A percentile compares a stretch with the other conserved stretches of the same genome.
phyloP scores from a whole-genome alignment of 1,140 invertebrate species.

The Drosophila subpulchrella region DNA sequence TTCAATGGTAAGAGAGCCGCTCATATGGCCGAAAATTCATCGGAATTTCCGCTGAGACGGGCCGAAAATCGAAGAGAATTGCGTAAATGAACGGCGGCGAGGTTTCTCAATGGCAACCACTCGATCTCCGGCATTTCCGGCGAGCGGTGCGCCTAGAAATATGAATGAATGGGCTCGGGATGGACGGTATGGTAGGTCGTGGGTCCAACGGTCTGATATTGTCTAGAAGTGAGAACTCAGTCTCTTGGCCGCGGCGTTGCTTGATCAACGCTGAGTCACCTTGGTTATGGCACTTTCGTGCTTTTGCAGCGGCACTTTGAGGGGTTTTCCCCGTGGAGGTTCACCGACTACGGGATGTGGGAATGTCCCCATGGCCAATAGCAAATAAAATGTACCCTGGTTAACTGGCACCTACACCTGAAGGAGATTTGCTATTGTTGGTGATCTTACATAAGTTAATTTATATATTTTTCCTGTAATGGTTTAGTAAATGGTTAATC shows the following conservation, averaged over 20 bases:
- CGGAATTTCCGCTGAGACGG: conserved; percentile 41
- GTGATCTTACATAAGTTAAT: not conserved
- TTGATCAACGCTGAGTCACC: conserved; percentile 45
- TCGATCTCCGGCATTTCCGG: conserved; percentile 47
- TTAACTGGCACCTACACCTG: too few species aligned
- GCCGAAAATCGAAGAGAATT: not conserved
- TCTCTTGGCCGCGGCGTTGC: conserved; percentile 27
- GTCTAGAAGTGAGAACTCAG: conserved; percentile 13
- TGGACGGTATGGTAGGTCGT: not conserved
- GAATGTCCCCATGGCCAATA: conserved; percentile 26
- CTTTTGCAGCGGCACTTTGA: conserved; percentile 36
- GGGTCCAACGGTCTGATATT: conserved; percentile 6
- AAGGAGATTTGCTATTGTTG: not conserved
- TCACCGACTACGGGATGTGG: conserved; percentile 20
- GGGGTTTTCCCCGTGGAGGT: conserved; percentile 40
- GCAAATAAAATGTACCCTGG: not conserved
- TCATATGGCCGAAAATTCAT: conserved; percentile 33
- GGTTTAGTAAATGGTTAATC: too few species aligned
- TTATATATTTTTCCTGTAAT: not conserved
- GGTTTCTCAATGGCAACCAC: conserved; percentile 42
- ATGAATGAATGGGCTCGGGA: conserved; percentile 11
- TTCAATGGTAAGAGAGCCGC: conserved; percentile 84
- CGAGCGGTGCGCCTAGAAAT: conserved; percentile 26
- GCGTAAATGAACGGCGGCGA: conserved; percentile 22
- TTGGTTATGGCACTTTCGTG: conserved; percentile 44